Percentiles rank a stretch among this genome's conserved stretches.
phyloP scores from a whole-genome alignment of 92 coral and sea anemone genomes.

The Heteractis magnifica region DNA sequence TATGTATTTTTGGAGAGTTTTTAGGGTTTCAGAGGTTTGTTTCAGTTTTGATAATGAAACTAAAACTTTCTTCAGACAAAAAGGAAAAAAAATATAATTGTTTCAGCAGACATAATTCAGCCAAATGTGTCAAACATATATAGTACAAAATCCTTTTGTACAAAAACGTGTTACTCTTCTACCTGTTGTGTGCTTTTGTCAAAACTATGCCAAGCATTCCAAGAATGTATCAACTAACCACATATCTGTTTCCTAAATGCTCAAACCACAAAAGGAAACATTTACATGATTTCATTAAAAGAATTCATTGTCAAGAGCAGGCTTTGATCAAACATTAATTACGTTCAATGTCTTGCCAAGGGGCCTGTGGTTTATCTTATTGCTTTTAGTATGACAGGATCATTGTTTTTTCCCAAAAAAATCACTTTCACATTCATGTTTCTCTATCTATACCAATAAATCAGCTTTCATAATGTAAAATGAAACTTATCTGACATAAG shows the following conservation, averaged over 20 bases:
- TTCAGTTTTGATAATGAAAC: neutral
- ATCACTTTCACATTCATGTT: neutral
- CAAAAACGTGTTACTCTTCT: neutral
- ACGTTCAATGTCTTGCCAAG: neutral
- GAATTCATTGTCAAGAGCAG: conserved; percentile 6
- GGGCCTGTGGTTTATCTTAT: neutral
- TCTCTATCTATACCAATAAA: neutral
- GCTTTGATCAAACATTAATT: neutral
- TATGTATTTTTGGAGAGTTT: neutral
- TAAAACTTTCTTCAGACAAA: too few relatives aligned
- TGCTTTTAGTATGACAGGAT: neutral
- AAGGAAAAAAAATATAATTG: neutral
- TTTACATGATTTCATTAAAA: neutral
- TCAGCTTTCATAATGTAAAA: neutral
- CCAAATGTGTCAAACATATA: neutral
- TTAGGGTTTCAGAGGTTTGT: neutral
- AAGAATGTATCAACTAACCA: conserved; percentile 52
- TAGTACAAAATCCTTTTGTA: neutral
- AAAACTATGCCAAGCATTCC: conserved; percentile 61
- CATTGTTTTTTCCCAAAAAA: neutral
- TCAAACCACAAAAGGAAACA: conserved; percentile 35
- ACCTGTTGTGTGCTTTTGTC: neutral
- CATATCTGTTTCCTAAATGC: conserved; percentile 5
- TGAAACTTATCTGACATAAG: neutral
- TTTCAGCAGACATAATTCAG: neutral